Conservation (phyloP, 2,888 invertebrate genomes). For the Perdita meconis region DNA sequence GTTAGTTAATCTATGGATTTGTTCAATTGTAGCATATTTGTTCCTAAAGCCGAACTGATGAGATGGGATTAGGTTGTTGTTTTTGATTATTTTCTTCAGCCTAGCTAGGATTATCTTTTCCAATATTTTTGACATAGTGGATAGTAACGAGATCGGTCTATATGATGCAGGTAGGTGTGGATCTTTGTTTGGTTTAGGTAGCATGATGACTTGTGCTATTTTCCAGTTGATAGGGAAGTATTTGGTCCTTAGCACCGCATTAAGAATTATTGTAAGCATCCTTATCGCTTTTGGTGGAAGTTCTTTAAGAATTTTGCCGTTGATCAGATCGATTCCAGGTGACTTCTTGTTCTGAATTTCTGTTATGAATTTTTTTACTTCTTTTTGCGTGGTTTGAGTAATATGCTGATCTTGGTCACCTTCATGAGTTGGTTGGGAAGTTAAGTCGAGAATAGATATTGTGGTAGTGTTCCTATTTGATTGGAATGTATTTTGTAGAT, state of each 20-base stretch:
- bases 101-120: not conserved
- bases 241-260: not conserved
- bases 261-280: slow-evolving; percentile 12
- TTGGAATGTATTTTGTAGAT: not conserved
- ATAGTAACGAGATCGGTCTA: not conserved
- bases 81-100: not conserved
- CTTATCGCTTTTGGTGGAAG: not conserved
- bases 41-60: slow-evolving; percentile 3
- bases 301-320: slow-evolving; percentile 1
- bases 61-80: not conserved
- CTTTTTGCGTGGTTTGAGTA: not conserved
- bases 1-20: not conserved
- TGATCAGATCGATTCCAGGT: not conserved
- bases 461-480: not conserved
- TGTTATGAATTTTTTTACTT: not conserved
- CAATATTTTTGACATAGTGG: not conserved
- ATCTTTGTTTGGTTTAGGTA: not conserved
- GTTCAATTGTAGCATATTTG: not conserved
- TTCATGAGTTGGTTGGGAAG: not conserved
- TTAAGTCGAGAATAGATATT: not conserved
- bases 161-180: not conserved
- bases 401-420: not conserved
- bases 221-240: slow-evolving; percentile 10
- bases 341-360: not conserved
- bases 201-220: slow-evolving; percentile 3